Conservation (phyloP, 2,113 vertebrate species). For the Theristicus caerulescens region DNA sequence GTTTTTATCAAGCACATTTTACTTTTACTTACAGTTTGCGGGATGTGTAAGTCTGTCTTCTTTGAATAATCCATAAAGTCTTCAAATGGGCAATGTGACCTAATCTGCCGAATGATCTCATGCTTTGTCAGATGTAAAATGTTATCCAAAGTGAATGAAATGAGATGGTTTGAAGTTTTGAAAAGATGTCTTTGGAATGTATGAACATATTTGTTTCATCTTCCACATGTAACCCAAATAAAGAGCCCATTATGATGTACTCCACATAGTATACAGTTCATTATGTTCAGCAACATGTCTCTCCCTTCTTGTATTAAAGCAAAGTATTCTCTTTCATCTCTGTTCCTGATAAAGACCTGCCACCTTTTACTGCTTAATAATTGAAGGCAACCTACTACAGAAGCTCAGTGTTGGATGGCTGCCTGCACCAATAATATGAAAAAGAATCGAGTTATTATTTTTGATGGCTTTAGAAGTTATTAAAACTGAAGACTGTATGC, state of each 20-base stretch:
- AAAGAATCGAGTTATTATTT: slow-evolving; percentile 41
- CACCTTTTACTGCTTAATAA: slow-evolving; percentile 66
- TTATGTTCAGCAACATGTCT: slow-evolving; percentile 60
- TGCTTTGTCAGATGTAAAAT: slow-evolving; percentile 48
- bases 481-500: background rate
- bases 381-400: slow-evolving; percentile 54
- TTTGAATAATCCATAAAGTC: slow-evolving; percentile 55
- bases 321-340: slow-evolving; percentile 66
- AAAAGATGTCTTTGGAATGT: slow-evolving; percentile 32
- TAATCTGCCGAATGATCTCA: slow-evolving; percentile 41
- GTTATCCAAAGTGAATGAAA: slow-evolving; percentile 44
- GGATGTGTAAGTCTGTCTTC: background rate
- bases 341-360: slow-evolving; percentile 55
- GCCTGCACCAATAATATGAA: slow-evolving; percentile 38
- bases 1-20: background rate
- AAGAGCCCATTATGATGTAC: slow-evolving; percentile 47
- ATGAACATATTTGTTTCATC: slow-evolving; percentile 65
- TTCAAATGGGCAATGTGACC: slow-evolving; percentile 37
- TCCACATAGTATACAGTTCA: slow-evolving; percentile 36
- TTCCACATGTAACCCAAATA: slow-evolving; percentile 54
- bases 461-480: slow-evolving; percentile 39
- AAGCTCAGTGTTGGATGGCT: slow-evolving; percentile 43
- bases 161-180: slow-evolving; percentile 38
- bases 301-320: slow-evolving; percentile 37
- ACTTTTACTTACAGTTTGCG: background rate